A percentile compares a stretch with the other conserved stretches of the same genome.
These are phyloP conservation scores for Fragum sueziense DNA, from an alignment of 2,888 invertebrate species.

Conservation along the genomic window DNA sequence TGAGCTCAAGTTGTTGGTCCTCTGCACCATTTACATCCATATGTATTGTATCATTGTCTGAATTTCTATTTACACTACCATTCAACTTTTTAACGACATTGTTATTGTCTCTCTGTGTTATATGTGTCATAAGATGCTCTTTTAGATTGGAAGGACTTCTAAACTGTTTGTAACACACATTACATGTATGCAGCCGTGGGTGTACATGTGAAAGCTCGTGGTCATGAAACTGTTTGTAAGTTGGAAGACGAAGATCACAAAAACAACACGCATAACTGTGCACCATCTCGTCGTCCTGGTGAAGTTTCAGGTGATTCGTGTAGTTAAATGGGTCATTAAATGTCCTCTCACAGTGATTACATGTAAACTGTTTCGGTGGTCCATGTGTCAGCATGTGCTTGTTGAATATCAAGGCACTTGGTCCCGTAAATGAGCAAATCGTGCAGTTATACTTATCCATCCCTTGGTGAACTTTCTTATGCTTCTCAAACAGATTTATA, in stretches of 20 bases:
- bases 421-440: conserved; percentile 70
- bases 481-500: conserved; percentile 62
- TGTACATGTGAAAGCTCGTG: conserved; percentile 74
- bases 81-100: not conserved
- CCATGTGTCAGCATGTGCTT: conserved; percentile 71
- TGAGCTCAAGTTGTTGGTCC: conserved; percentile 26
- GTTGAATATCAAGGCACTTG: conserved; percentile 66
- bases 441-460: conserved; percentile 68
- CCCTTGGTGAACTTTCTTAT: conserved; percentile 71
- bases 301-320: conserved; percentile 70
- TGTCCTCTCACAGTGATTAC: conserved; percentile 65
- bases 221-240: conserved; percentile 70
- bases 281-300: conserved; percentile 64
- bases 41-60: not conserved
- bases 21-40: not conserved
- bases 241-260: conserved; percentile 63
- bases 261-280: conserved; percentile 70
- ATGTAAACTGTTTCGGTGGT: conserved; percentile 59
- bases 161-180: conserved; percentile 67
- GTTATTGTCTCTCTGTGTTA: conserved; percentile 8
- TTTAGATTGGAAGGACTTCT: conserved; percentile 64
- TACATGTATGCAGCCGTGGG: conserved; percentile 59
- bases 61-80: not conserved
- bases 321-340: conserved; percentile 73
- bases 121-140: conserved; percentile 69